Evolutionary conservation across 2,797 vertebrate species (phyloP).

Genomic region (Sternotherus odoratus): DNA sequence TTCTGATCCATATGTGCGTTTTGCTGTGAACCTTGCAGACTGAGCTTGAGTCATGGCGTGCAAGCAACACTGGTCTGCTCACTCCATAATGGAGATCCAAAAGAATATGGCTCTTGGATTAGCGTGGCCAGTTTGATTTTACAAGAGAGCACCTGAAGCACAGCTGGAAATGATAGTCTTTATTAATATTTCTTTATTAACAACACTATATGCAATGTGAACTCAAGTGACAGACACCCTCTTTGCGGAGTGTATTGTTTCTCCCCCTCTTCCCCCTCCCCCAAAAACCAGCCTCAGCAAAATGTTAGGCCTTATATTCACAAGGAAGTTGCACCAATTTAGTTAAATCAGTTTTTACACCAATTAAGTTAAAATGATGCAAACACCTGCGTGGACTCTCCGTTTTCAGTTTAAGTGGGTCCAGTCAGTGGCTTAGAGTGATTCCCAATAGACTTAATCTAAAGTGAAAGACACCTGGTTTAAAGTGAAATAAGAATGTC

Average conservation of each 20-base stretch:
- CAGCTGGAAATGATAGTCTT: background rate
- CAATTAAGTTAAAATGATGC: background rate
- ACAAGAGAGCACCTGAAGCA: background rate
- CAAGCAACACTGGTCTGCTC: fast-evolving
- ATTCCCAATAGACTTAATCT: background rate
- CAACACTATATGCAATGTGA: background rate
- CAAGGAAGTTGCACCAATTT: background rate
- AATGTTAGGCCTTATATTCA: background rate
- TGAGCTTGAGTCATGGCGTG: background rate
- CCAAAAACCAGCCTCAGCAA: background rate
- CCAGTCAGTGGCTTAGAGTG: background rate
- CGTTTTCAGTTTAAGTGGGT: background rate
- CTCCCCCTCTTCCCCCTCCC: no score
- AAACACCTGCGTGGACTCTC: background rate
- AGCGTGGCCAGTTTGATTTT: background rate
- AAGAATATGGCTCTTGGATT: background rate
- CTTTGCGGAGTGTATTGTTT: background rate
- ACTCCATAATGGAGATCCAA: background rate
- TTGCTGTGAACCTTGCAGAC: background rate
- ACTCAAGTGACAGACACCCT: background rate
- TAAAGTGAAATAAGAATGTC: background rate
- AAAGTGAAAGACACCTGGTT: background rate
- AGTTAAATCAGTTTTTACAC: background rate
- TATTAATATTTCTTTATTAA: background rate
- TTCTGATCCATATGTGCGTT: background rate